Evolutionary conservation across 1,140 invertebrate species (phyloP), one percentile per base, ranked within the genome.

Genomic region (Drosophila ironensis): DNA sequence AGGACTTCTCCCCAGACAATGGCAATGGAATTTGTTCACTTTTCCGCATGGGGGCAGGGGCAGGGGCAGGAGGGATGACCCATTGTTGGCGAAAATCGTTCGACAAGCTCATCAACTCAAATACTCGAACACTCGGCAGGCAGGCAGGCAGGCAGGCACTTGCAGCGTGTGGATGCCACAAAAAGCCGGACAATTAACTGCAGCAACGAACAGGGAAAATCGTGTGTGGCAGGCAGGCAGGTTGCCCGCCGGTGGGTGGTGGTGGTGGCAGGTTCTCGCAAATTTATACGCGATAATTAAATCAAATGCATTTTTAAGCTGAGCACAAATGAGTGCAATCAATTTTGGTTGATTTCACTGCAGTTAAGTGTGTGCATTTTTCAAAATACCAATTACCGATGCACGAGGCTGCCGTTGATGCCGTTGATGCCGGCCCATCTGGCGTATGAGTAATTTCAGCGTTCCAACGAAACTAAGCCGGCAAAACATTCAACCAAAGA

Each of bases 201-300:
- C 54, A 72, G 69, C 67, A 50, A 45, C 60, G 28, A 14, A 33
- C 30, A 12, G 30, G 2, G 2, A 33, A 33, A 33, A 14, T 1
- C 30, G 30, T 5, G 30, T 33, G 30, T 33, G 30, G 30, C 30
- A 12, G 4, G 14, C 30, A 33, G 7, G 7, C 30, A 33, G 30
- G 30, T 33, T 11, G 17, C 14, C 12, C 2, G n/a, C 3, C 12
- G 9, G 27, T 24, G 24, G 60, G 38, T 11, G 28, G 28, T 0
- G 28, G 28, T 11, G 3, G 2, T 11, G 28, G 8, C 0, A 12
- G 30, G 30, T n/a, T n/a, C n/a, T n/a, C n/a, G 30, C 14, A 68
- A 81, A 82, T 81, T 77, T 81, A 82, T 82, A 68, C 41, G 72
- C 60, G 68, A 84, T 81, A 82, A 82, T 82, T 84, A 82, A 82